Evolutionary conservation across 1,140 invertebrate genomes (phyloP), one percentile per base, ranked within the genome.

Genomic region (Caenorhabditis brenneri): DNA sequence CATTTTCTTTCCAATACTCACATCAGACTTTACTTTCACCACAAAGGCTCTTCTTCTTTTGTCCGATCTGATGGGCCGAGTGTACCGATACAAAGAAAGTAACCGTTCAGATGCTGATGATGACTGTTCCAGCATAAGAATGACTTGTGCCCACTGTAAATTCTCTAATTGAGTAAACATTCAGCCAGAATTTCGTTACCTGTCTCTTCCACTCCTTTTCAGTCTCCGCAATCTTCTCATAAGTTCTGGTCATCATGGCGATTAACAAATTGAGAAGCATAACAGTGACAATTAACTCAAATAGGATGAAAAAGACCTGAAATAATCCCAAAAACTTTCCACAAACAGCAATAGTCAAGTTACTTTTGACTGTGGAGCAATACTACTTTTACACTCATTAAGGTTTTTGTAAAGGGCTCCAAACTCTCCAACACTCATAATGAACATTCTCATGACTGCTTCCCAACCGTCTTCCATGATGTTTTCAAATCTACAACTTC

Each of bases 211-310:
- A 98, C 91, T 99, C 97, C 91, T 97, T 98, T 87, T 95, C 93
- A 4, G 96, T 96, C 91, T 97, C 96, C 0, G 96, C 96, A 86
- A 98, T 97, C 91, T 92, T 89, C 91, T 97, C 95, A 91, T 99
- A 98, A 29, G 97, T 98, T 91, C 98, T 97, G 0, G 96, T 97
- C 96, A 99, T 98, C 96, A 98, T 98, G 87, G 97, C 97, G 88
- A 99, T 98, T 90, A 99, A 93, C 95, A 99, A 97, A 93, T 99
- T 98, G 9, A 99, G 94, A 69, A 98, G 92, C 7, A 98, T 92
- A 86, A 98, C 95, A 0, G 95, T 95, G n/a, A 98, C 97, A 88
- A 98, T 95, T 60, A 94, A 95, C 96, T 98, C 98, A 91, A 96
- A 98, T 0, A 98, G 92, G 15, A 97, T 95, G 91, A 97, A 98